Evolutionary conservation across 2,888 invertebrate species (phyloP).

Genomic region (Nymphalis c-album): DNA sequence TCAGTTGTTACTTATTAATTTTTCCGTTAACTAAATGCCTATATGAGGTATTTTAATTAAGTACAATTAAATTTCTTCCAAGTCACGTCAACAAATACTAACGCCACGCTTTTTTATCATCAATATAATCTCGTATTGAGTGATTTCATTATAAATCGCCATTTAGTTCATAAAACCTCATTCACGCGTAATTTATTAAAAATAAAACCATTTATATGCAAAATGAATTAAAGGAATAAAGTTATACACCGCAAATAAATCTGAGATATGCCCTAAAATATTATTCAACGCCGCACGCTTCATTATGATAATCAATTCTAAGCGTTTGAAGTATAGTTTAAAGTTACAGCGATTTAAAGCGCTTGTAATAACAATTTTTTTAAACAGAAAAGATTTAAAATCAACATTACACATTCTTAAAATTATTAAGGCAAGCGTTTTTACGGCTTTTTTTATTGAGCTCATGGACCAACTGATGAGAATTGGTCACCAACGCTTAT

Average conservation of each 20-base stretch:
- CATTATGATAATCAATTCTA: constrained; percentile 48
- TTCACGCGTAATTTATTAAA: constrained; percentile 10
- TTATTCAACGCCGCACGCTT: constrained; percentile 43
- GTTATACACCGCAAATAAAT: constrained; percentile 25
- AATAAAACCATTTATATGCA: constrained; percentile 29
- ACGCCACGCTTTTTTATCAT: neutral
- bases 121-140: too few relatives aligned
- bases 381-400: too few relatives aligned
- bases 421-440: too few relatives aligned
- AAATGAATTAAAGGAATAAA: constrained; percentile 26
- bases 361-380: neutral
- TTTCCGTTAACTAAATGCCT: too few relatives aligned
- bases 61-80: too few relatives aligned
- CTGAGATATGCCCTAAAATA: constrained; percentile 40
- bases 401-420: too few relatives aligned
- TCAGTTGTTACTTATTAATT: too few relatives aligned
- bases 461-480: too few relatives aligned
- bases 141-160: neutral
- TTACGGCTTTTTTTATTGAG: too few relatives aligned
- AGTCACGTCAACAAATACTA: neutral
- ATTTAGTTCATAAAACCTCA: constrained; percentile 2
- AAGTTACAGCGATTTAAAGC: constrained; percentile 31
- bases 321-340: constrained; percentile 23
- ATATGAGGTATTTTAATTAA: too few relatives aligned
- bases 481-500: neutral